Conservation (phyloP, 64 coral and sea anemone species). For the Astreopora myriophthalma region DNA sequence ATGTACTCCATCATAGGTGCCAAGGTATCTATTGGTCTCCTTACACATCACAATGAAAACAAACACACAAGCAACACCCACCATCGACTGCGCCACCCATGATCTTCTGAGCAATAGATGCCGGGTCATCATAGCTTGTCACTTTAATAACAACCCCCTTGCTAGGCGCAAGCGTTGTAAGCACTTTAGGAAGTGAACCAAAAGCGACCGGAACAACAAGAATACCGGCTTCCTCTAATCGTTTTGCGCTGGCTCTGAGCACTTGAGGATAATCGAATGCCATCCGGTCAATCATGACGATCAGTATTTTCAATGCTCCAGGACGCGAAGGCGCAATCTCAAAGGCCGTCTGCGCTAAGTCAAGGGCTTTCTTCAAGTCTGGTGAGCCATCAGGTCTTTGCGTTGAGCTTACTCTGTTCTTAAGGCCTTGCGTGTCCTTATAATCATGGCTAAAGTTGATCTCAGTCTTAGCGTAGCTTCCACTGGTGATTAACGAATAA, state of each 20-base stretch:
- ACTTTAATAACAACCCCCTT: constrained; percentile 27
- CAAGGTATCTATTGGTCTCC: no score
- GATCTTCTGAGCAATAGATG: constrained; percentile 1
- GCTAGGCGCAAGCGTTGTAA: not conserved
- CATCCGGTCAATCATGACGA: constrained; percentile 23
- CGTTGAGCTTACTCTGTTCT: not conserved
- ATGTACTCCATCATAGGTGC: no score
- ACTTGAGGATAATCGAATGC: constrained; percentile 28
- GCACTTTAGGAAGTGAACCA: constrained; percentile 2
- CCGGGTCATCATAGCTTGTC: not conserved
- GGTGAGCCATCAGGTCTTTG: not conserved
- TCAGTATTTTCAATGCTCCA: not conserved
- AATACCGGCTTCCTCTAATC: not conserved
- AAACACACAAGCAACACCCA: not conserved
- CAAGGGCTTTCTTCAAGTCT: constrained; percentile 21
- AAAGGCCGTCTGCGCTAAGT: not conserved
- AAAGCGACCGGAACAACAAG: not conserved
- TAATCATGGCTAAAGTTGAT: constrained; percentile 10
- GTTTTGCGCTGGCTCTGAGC: not conserved
- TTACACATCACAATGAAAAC: not conserved
- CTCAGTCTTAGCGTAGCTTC: not conserved
- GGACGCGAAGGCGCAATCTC: not conserved
- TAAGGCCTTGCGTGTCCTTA: not conserved
- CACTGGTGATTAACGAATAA: constrained; percentile 21
- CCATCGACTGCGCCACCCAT: constrained; percentile 7